Conservation (phyloP, 2,888 invertebrate species). For the Eristalinus aeneus region DNA sequence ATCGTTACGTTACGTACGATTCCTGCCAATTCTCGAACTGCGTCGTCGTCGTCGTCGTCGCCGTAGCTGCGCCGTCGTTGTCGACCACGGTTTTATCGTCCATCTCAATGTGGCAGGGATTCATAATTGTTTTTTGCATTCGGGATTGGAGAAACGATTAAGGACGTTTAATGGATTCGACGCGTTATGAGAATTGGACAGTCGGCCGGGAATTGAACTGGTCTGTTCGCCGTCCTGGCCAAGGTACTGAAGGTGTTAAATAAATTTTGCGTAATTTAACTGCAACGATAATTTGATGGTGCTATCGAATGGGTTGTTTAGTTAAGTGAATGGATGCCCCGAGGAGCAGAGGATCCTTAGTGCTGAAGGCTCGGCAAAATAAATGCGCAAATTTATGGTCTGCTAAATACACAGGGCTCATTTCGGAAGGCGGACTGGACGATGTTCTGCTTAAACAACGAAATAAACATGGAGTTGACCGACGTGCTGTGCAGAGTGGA, state of each 20-base stretch:
- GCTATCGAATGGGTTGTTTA: slow-evolving; percentile 71
- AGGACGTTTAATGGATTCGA: slow-evolving; percentile 71
- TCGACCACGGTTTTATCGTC: slow-evolving; percentile 46
- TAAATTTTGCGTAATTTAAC: slow-evolving; percentile 73
- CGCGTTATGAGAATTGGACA: slow-evolving; percentile 65
- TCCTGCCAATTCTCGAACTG: slow-evolving; percentile 78
- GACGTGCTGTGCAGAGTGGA: not conserved
- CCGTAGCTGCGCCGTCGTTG: not conserved
- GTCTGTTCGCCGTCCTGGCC: slow-evolving; percentile 12
- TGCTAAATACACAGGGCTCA: slow-evolving; percentile 60
- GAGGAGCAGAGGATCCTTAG: slow-evolving; percentile 24
- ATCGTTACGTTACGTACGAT: slow-evolving; percentile 80
- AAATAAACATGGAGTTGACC: slow-evolving; percentile 3
- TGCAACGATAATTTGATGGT: slow-evolving; percentile 71
- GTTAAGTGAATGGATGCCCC: slow-evolving; percentile 68
- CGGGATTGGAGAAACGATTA: slow-evolving; percentile 68
- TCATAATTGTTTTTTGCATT: slow-evolving; percentile 70
- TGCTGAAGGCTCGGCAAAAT: slow-evolving; percentile 30
- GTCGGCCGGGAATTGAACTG: slow-evolving; percentile 34
- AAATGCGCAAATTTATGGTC: slow-evolving; percentile 65
- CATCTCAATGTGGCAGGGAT: slow-evolving; percentile 55
- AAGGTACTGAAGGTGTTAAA: slow-evolving; percentile 76
- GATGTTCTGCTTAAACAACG: slow-evolving; percentile 15
- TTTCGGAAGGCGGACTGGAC: slow-evolving; percentile 29
- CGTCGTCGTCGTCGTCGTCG: slow-evolving; percentile 73